Evolutionary conservation across 2,888 invertebrate species (phyloP).

Genomic region (Suillia variegata): DNA sequence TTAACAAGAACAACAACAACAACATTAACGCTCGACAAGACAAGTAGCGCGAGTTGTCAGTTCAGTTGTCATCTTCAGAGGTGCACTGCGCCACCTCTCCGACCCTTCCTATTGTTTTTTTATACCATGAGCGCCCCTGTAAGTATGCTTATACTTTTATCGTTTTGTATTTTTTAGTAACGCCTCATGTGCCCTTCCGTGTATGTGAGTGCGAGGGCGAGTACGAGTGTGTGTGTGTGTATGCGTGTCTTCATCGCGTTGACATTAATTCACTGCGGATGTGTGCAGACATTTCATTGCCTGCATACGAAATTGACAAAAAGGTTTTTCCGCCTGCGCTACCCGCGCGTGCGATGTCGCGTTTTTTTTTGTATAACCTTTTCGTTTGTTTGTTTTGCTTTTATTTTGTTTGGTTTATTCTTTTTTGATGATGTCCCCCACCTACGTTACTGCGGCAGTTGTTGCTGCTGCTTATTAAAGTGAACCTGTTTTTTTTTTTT

Average conservation of each 20-base stretch:
- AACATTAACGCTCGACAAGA: too few relatives aligned
- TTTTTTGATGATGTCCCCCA: too few relatives aligned
- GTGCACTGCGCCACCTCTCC: too few relatives aligned
- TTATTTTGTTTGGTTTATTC: background rate
- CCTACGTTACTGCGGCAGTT: too few relatives aligned
- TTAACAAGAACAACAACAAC: too few relatives aligned
- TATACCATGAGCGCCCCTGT: background rate
- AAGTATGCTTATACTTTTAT: background rate
- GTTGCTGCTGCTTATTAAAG: too few relatives aligned
- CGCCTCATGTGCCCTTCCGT: too few relatives aligned
- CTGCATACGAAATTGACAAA: background rate
- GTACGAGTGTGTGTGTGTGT: too few relatives aligned
- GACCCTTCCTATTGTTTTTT: too few relatives aligned
- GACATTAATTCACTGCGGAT: background rate
- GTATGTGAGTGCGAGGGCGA: too few relatives aligned
- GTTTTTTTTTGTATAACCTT: background rate
- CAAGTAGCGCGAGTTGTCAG: background rate
- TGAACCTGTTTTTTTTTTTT: too few relatives aligned
- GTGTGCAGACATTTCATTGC: slow-evolving; percentile 5
- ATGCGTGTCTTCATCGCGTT: background rate
- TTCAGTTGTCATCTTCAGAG: background rate
- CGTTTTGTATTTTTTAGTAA: background rate
- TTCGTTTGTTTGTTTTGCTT: background rate
- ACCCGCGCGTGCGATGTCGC: background rate
- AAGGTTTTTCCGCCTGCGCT: background rate